These are phyloP conservation scores for Apistogramma diplotaenia DNA, from an alignment of 2,113 vertebrate genomes.

Conservation along the genomic window DNA sequence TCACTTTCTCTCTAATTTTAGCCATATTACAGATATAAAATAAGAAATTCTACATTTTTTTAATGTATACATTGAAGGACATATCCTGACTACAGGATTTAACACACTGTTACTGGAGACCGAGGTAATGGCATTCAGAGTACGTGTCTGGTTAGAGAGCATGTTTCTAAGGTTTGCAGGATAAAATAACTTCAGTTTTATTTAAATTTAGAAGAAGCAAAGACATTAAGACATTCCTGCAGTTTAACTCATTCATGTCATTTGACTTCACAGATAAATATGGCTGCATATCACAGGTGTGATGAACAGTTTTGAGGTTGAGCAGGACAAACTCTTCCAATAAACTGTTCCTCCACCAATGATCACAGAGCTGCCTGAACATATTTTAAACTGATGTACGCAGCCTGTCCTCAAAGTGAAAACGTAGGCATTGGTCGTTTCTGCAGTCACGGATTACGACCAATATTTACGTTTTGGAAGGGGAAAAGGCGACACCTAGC, in stretches of 20 bases:
- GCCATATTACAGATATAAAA: background rate
- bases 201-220: no score
- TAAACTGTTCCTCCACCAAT: background rate
- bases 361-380: background rate
- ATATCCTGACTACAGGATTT: background rate
- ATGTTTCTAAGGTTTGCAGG: no score
- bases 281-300: no score
- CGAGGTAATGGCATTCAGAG: background rate
- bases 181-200: no score
- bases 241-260: background rate
- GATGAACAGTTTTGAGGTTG: no score
- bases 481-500: no score
- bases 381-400: background rate
- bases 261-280: background rate
- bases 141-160: background rate
- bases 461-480: no score
- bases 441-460: no score
- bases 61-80: background rate
- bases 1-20: background rate
- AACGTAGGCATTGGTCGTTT: no score
- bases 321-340: background rate
- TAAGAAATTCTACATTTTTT: background rate
- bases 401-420: no score
- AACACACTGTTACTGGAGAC: background rate
- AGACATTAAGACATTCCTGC: background rate